Base-by-base conservation (phyloP, 2,113 vertebrate species). In the Thymallus thymallus region DNA sequence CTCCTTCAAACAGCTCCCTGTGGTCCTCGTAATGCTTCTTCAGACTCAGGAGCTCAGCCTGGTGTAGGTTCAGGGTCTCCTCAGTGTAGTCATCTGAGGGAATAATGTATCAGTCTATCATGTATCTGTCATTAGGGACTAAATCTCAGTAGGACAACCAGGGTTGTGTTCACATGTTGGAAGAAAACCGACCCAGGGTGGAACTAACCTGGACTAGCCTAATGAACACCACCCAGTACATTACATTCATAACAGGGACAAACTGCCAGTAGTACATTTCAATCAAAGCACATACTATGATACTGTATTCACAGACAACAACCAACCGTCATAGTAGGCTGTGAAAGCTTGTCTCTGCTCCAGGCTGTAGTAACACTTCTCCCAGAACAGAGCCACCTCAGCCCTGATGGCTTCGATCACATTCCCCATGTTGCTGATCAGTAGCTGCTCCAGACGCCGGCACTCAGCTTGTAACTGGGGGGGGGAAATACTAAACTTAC, bases 311-410 rank as follows among this genome's bases (percentile, higher is more conserved):
- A 62, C 69, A 3, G 29, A 5, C 18, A 22, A 7, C 2, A 5
- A 41, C 89, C 76, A 72, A 98, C 96, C 95, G 0, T 91, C 76
- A 0, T 90, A 85, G 79, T 92, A 96, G 0, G 94, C 85, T 1
- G 81, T 41, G 78, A 98, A 99, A 10, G 74, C 86, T 12, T 88
- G 84, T 69, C 90, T 91, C 86, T 99, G 96, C 74, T 95, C 93
- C 6, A 85, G 77, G 61, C 95, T 94, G 56, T 93, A 98, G 81
- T 96, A 95, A 69, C 98, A 99, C 62, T 78, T 94, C 55, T 96
- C 94, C 97, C 97, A 99, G 76, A 94, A 91, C 4, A 78, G 68
- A 6, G 78, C 77, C 26, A 99, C 84, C 85, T 99, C 96, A 0
- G 71, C 82, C 35, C 97, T 88, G 83, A 94, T 90, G 0, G 90